A percentile compares a stretch with the other conserved stretches of the same genome.
phyloP scores from a whole-genome alignment of 2,797 vertebrate genomes.

The Halcyon chelicuti region DNA sequence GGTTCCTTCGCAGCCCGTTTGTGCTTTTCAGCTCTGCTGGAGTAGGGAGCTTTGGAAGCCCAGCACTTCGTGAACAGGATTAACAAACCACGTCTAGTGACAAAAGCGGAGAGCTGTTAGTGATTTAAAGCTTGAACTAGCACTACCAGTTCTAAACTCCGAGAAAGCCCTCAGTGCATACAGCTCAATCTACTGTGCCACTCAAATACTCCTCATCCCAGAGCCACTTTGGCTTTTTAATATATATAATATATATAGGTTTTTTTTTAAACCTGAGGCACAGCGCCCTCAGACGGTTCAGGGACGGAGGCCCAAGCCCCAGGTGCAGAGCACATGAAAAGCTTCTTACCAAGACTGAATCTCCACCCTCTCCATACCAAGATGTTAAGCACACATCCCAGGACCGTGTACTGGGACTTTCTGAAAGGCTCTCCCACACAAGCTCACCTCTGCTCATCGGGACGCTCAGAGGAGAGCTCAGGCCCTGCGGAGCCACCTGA shows the following conservation, averaged over 20 bases:
- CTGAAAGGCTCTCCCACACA: background rate
- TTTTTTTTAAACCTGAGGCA: conserved; percentile 62
- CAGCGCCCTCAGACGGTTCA: conserved; percentile 75
- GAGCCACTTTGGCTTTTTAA: background rate
- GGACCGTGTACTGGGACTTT: background rate
- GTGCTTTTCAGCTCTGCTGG: background rate
- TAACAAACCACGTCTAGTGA: conserved; percentile 5
- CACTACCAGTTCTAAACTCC: background rate
- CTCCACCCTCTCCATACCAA: background rate
- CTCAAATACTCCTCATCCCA: background rate
- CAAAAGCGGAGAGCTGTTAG: background rate
- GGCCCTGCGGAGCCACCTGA: background rate
- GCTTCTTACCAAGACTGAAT: background rate
- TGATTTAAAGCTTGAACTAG: conserved; percentile 18
- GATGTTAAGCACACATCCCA: background rate
- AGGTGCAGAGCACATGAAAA: background rate
- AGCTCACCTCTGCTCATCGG: background rate
- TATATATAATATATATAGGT: too few species aligned
- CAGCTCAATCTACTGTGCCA: conserved; percentile 3
- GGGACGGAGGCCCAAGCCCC: background rate
- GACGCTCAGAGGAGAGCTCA: background rate
- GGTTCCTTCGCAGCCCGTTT: background rate
- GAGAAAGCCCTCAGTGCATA: background rate
- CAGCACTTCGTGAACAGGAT: background rate
- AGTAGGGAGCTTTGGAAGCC: background rate